Conservation (phyloP, 1,140 invertebrate genomes). For the Temnothorax nylanderi region DNA sequence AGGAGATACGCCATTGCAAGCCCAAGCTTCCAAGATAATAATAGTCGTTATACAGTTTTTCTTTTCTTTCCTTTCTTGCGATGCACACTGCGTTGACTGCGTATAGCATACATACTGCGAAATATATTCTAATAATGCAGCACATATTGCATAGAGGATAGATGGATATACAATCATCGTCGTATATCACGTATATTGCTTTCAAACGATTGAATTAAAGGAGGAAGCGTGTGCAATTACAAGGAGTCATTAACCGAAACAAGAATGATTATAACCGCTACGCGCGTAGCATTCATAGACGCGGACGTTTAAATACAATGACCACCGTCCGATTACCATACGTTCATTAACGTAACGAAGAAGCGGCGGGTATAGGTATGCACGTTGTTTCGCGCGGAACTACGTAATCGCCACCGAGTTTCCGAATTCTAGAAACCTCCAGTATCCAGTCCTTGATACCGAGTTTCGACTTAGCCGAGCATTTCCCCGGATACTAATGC, state of each 20-base stretch:
- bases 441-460: conserved; percentile 52
- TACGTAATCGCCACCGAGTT: conserved; percentile 49
- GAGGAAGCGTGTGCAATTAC: neutral
- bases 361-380: conserved; percentile 28
- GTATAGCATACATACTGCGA: neutral
- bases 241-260: conserved; percentile 12
- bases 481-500: conserved; percentile 55
- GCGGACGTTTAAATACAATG: conserved; percentile 39
- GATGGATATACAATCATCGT: too few relatives aligned
- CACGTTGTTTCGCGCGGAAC: conserved; percentile 30
- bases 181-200: neutral
- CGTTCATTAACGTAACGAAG: conserved; percentile 53
- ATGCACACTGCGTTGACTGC: neutral
- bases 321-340: conserved; percentile 37
- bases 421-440: conserved; percentile 32
- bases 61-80: neutral
- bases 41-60: neutral
- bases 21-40: conserved; percentile 25
- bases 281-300: neutral
- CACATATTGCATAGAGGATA: neutral
- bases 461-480: conserved; percentile 50
- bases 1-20: neutral
- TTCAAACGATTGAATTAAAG: neutral
- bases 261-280: neutral
- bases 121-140: neutral